phyloP scores from a whole-genome alignment of 2,113 vertebrate species.

The Pituophis catenifer region DNA sequence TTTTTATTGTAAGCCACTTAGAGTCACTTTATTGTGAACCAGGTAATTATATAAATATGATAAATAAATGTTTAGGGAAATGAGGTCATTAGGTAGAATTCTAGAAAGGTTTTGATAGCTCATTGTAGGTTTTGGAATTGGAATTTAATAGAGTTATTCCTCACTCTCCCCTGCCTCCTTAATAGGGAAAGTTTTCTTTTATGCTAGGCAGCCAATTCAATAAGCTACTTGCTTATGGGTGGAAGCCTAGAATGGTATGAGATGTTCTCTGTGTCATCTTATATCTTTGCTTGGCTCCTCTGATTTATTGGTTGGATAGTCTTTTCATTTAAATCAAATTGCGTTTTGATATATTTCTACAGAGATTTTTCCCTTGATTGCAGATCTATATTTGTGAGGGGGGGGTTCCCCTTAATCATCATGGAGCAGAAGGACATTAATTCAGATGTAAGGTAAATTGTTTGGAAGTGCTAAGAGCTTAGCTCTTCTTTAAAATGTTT shows the following conservation, averaged over 20 bases:
- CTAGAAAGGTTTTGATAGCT: conserved; percentile 78
- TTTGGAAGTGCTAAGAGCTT: conserved; percentile 64
- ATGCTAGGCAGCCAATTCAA: conserved; percentile 77
- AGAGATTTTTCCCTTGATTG: conserved; percentile 21
- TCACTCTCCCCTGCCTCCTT: conserved; percentile 43
- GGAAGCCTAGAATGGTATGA: conserved; percentile 49
- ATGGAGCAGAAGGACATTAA: conserved; percentile 39
- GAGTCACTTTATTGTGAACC: neutral
- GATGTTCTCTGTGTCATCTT: neutral
- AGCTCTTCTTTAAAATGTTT: conserved; percentile 61
- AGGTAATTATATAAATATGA: neutral
- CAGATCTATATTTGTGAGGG: conserved; percentile 32
- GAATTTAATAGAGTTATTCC: conserved; percentile 70
- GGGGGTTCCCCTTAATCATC: conserved; percentile 24
- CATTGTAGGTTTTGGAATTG: conserved; percentile 81
- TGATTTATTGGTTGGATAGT: conserved; percentile 34
- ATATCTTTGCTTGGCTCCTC: neutral
- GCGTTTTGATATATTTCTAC: conserved; percentile 26
- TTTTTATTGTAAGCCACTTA: neutral
- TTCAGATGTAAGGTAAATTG: conserved; percentile 55
- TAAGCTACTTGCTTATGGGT: conserved; percentile 66
- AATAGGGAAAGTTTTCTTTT: conserved; percentile 77
- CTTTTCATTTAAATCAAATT: conserved; percentile 39
- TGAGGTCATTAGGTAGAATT: conserved; percentile 80
- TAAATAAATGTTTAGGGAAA: conserved; percentile 77